A percentile compares a stretch with the other conserved stretches of the same genome.
Evolutionary conservation across 2,113 vertebrate species (phyloP).

Genomic region (Notiomystis cincta): DNA sequence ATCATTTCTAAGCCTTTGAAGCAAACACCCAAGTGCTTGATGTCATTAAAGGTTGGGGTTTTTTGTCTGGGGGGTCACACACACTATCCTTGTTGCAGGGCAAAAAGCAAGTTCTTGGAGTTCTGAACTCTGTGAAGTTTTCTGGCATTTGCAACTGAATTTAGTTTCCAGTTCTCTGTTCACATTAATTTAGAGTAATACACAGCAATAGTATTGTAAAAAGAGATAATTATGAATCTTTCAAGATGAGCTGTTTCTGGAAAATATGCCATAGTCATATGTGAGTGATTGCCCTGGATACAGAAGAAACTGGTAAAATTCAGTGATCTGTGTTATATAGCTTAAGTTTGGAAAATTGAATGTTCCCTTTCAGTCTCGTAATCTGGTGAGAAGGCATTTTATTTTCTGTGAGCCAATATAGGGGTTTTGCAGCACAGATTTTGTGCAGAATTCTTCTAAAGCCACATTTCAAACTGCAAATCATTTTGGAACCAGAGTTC

Average conservation of each 20-base stretch:
- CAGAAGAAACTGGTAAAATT: background rate
- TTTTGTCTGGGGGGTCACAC: background rate
- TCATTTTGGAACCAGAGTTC: background rate
- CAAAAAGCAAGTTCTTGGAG: background rate
- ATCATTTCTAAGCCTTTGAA: background rate
- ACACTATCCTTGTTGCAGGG: accelerated
- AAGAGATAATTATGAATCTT: background rate
- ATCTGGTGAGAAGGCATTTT: background rate
- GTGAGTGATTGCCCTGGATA: background rate
- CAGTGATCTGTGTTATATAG: background rate
- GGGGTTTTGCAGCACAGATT: background rate
- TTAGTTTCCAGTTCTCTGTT: background rate
- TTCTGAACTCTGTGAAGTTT: background rate
- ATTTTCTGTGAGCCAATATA: background rate
- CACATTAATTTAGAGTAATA: background rate
- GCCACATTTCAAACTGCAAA: background rate
- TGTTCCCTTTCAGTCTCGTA: background rate
- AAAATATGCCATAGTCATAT: background rate
- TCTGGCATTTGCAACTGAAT: background rate
- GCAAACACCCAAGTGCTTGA: background rate
- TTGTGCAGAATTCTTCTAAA: background rate
- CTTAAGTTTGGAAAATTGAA: background rate
- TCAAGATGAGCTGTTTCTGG: background rate
- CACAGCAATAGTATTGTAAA: background rate
- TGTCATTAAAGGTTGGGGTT: background rate